These are phyloP conservation scores for Perizoma flavofasciatum DNA, from an alignment of 2,888 invertebrate species.

Conservation along the genomic window DNA sequence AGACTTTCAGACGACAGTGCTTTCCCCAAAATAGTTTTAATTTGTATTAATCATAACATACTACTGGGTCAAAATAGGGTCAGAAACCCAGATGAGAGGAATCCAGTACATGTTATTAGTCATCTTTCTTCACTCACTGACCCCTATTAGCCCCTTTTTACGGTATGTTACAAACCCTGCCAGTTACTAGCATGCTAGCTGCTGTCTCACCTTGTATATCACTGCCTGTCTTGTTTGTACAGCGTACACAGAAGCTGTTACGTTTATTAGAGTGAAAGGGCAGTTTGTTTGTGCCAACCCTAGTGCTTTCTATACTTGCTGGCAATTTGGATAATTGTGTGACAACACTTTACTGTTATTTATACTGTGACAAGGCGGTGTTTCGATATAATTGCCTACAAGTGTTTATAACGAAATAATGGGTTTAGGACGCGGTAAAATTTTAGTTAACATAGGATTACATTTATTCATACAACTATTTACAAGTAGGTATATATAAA, in stretches of 20 bases:
- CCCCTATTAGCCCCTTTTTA: too few species aligned
- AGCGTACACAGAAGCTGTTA: conserved; percentile 38
- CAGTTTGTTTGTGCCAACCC: conserved; percentile 32
- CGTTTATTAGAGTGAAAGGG: conserved; percentile 23
- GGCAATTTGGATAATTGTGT: conserved; percentile 32
- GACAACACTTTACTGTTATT: conserved; percentile 11
- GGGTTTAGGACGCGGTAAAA: neutral
- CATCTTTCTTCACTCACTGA: too few species aligned
- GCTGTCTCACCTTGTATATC: conserved; percentile 6
- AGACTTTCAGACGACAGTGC: too few species aligned
- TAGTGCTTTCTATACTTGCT: conserved; percentile 34
- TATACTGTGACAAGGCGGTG: conserved; percentile 11
- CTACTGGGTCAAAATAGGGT: too few species aligned
- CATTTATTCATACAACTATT: too few species aligned
- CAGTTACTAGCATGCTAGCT: neutral
- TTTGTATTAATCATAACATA: too few species aligned
- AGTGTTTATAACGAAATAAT: neutral
- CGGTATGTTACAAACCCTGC: neutral
- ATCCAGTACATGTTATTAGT: too few species aligned
- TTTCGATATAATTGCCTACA: conserved; percentile 15
- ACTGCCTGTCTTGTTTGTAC: conserved; percentile 32
- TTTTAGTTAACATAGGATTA: too few species aligned
- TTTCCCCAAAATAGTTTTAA: too few species aligned
- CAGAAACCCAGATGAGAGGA: too few species aligned
- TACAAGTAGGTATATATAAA: too few species aligned